A percentile compares a stretch with the other conserved stretches of the same genome.
Evolutionary conservation across 2,113 vertebrate species (phyloP).

Genomic region (Parus major): DNA sequence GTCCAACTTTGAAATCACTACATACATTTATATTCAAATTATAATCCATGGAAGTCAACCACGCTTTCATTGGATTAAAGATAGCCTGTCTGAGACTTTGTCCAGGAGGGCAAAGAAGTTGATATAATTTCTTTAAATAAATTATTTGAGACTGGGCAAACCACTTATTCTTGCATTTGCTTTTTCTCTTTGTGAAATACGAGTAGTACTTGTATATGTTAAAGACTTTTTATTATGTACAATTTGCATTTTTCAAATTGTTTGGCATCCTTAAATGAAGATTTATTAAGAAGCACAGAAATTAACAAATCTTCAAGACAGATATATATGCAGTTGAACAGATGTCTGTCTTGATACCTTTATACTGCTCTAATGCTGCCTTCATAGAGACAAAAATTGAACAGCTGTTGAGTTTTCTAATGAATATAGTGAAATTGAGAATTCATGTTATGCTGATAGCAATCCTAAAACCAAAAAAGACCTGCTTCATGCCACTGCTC

Average conservation of each 20-base stretch:
- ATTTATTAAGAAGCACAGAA: slow-evolving; percentile 8
- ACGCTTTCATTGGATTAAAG: background rate
- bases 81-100: background rate
- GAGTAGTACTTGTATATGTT: background rate
- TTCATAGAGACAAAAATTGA: slow-evolving; percentile 7
- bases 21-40: background rate
- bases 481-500: background rate
- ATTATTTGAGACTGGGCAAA: background rate
- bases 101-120: background rate
- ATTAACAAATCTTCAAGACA: background rate
- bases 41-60: background rate
- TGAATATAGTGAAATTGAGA: background rate
- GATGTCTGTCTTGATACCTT: slow-evolving; percentile 28
- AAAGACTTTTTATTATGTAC: background rate
- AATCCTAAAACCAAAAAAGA: background rate
- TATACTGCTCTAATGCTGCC: background rate
- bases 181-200: background rate
- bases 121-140: background rate
- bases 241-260: background rate
- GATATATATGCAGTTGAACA: background rate
- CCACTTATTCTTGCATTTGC: background rate
- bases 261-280: background rate
- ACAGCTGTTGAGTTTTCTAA: slow-evolving; percentile 17
- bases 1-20: background rate
- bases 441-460: background rate